Conservation (phyloP, 2,888 invertebrate genomes). For the Dicyrtoma fusca region DNA sequence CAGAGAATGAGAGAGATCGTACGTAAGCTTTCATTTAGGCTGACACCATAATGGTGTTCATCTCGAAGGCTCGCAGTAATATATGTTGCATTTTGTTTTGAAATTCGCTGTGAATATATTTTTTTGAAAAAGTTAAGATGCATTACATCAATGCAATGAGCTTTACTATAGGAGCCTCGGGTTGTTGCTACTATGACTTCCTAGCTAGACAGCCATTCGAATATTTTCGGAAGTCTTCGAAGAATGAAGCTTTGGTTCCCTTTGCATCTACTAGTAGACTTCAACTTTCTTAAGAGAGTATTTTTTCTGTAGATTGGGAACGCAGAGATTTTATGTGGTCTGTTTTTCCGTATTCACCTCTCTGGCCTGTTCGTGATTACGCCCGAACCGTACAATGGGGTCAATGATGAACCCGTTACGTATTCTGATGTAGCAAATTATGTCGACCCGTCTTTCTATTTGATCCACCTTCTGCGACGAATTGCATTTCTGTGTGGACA, state of each 20-base stretch:
- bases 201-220: too few relatives aligned
- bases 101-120: too few relatives aligned
- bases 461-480: background rate
- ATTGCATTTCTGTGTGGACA: background rate
- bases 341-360: background rate
- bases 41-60: too few relatives aligned
- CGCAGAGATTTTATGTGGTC: background rate
- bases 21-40: too few relatives aligned
- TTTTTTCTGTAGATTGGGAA: background rate
- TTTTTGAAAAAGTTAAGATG: too few relatives aligned
- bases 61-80: too few relatives aligned
- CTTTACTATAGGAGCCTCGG: too few relatives aligned
- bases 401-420: background rate
- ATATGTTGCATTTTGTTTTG: too few relatives aligned
- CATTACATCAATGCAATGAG: too few relatives aligned
- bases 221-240: constrained; percentile 3
- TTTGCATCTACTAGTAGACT: background rate
- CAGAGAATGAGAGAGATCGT: too few relatives aligned
- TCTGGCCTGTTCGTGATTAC: background rate
- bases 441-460: background rate
- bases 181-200: too few relatives aligned
- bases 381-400: background rate
- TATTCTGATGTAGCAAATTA: background rate
- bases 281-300: background rate
- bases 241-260: background rate